phyloP scores from a whole-genome alignment of 1,140 invertebrate genomes.

The Araneus ventricosus region DNA sequence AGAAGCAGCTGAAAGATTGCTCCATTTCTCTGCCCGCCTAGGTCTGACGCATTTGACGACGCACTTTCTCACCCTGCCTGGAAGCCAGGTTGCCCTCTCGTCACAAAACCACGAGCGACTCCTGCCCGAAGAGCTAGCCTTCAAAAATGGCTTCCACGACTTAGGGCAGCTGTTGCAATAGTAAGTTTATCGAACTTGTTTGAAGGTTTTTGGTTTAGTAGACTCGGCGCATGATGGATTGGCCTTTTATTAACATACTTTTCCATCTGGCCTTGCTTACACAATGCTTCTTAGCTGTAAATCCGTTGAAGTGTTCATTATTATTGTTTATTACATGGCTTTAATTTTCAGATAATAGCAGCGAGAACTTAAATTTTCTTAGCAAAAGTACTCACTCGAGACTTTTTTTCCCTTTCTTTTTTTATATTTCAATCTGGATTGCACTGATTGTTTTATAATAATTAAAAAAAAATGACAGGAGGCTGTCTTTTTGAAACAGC shows the following conservation, averaged over 20 bases:
- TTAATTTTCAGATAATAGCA: neutral
- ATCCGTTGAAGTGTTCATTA: neutral
- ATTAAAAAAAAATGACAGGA: no score
- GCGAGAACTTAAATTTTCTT: neutral
- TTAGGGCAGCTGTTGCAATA: conserved; percentile 77
- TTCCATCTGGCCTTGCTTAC: neutral
- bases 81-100: conserved; percentile 77
- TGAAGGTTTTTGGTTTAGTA: neutral
- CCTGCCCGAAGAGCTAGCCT: conserved; percentile 78
- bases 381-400: neutral
- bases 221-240: neutral
- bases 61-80: conserved; percentile 78
- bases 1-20: conserved; percentile 77
- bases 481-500: no score
- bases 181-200: conserved; percentile 44
- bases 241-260: neutral
- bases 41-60: conserved; percentile 78
- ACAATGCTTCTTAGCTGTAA: neutral
- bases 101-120: conserved; percentile 78
- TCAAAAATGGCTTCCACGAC: conserved; percentile 77
- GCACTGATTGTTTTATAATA: neutral
- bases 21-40: conserved; percentile 79
- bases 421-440: neutral
- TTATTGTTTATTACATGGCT: neutral
- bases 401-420: neutral